Conservation (phyloP, 2,888 invertebrate genomes). For the Busseola fusca region DNA sequence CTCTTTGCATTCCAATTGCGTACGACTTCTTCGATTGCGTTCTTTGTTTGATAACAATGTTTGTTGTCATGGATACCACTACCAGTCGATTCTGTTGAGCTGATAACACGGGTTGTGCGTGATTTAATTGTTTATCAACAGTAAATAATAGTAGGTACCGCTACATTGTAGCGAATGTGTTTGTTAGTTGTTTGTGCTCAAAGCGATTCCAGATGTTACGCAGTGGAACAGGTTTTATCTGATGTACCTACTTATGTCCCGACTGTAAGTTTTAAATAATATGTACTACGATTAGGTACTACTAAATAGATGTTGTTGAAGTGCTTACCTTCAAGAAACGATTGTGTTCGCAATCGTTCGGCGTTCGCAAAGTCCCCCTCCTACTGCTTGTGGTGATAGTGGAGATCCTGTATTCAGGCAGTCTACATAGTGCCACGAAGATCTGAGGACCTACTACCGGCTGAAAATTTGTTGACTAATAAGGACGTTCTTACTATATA, state of each 20-base stretch:
- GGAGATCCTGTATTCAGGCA: too few relatives aligned
- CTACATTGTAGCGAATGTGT: slow-evolving; percentile 26
- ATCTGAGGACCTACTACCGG: too few relatives aligned
- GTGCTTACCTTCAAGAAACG: too few relatives aligned
- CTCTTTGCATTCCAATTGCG: slow-evolving; percentile 32
- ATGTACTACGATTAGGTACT: neutral
- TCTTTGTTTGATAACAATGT: slow-evolving; percentile 73
- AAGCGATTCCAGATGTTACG: slow-evolving; percentile 14
- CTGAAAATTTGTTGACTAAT: too few relatives aligned
- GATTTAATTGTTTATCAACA: slow-evolving; percentile 52
- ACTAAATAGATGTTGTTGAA: too few relatives aligned
- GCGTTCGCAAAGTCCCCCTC: too few relatives aligned
- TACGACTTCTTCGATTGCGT: slow-evolving; percentile 39
- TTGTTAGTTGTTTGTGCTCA: slow-evolving; percentile 13
- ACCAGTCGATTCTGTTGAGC: slow-evolving; percentile 47
- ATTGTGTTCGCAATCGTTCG: too few relatives aligned
- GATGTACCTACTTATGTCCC: neutral
- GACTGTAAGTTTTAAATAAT: neutral
- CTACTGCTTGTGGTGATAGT: too few relatives aligned
- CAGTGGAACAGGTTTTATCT: slow-evolving; percentile 14
- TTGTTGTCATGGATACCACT: slow-evolving; percentile 69
- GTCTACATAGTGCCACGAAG: too few relatives aligned
- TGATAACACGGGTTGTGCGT: slow-evolving; percentile 37
- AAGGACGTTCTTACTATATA: too few relatives aligned
- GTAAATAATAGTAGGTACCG: slow-evolving; percentile 35